These are phyloP conservation scores for Zosterops borbonicus DNA, from an alignment of 2,113 vertebrate genomes.

Conservation along the genomic window DNA sequence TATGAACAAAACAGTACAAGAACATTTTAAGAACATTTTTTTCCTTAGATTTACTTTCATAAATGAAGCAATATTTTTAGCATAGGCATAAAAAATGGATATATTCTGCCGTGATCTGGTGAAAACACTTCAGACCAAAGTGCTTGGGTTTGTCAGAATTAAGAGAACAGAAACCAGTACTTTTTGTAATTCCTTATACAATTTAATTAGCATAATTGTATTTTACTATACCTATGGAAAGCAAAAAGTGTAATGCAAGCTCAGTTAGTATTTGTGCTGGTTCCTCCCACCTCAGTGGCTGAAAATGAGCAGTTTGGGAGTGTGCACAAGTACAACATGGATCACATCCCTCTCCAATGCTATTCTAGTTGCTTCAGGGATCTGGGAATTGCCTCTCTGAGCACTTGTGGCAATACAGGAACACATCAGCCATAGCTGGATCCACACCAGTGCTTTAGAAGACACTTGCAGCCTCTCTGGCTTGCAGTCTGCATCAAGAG, in stretches of 20 bases:
- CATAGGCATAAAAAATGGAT: not conserved
- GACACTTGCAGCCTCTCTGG: not conserved
- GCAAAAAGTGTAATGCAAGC: not conserved
- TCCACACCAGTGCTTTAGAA: not conserved
- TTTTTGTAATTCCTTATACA: not conserved
- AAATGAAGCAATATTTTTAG: not conserved
- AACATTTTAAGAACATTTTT: not conserved
- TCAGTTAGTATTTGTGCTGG: not conserved
- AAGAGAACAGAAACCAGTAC: not conserved
- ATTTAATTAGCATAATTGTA: not conserved
- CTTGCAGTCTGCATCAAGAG: not conserved
- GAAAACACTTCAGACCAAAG: not conserved
- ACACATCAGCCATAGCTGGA: not conserved
- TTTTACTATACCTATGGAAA: not conserved
- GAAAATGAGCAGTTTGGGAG: not conserved
- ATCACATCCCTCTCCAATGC: not conserved
- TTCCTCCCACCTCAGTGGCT: not conserved
- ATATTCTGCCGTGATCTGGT: not conserved
- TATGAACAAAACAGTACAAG: not conserved
- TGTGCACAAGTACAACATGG: not conserved
- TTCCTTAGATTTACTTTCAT: not conserved
- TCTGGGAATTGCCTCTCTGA: not conserved
- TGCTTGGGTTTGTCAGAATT: not conserved
- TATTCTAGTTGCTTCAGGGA: not conserved
- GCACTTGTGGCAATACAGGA: not conserved